Base-by-base conservation (phyloP, 1,140 invertebrate species). In the Saxidomus purpurata region DNA sequence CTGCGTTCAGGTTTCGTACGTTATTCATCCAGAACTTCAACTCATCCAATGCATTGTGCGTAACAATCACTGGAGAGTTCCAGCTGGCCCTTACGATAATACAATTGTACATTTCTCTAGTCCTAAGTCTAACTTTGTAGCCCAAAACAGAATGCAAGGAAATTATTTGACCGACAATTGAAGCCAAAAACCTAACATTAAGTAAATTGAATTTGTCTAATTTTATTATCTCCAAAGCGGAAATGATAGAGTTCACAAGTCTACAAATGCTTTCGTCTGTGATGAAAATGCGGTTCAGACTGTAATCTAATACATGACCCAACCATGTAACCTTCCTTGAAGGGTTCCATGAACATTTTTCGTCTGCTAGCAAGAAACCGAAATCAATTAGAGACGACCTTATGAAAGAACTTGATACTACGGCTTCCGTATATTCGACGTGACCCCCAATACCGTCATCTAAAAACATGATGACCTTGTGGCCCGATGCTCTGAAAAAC, bases 391-490 rank as follows among this genome's bases (percentile, higher is more conserved):
- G n/a, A n/a, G n/a, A n/a, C n/a, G n/a, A n/a, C n/a, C n/a, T n/a
- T n/a, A 43, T 49, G 36, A 40, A 40, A 8, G 40, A 8, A 76
- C 38, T 76, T 6, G 38, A 43, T 40, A 6, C 9, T 34, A 76
- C 2, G 22, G 71, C 71, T 49, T 76, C 38, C 22, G 25, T 8
- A 4, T 43, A 83, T 36, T 15, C 52, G 6, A 3, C 1, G n/a
- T 63, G 15, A 4, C 82, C 82, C 9, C 63, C 63, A 40, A 71
- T 67, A 8, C 82, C 82, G 67, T 85, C 82, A 28, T 85, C 82
- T 47, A 69, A 25, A 85, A 71, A 85, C n/a, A 85, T 71, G 28
- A 85, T 71, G 38, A 85, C n/a, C 67, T 52, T 85, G 34, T 28
- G 34, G 4, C 82, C 82, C 34, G 49, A 13, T 8, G 13, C 19